Conservation (phyloP, 2,888 invertebrate species). For the Thereva unica region DNA sequence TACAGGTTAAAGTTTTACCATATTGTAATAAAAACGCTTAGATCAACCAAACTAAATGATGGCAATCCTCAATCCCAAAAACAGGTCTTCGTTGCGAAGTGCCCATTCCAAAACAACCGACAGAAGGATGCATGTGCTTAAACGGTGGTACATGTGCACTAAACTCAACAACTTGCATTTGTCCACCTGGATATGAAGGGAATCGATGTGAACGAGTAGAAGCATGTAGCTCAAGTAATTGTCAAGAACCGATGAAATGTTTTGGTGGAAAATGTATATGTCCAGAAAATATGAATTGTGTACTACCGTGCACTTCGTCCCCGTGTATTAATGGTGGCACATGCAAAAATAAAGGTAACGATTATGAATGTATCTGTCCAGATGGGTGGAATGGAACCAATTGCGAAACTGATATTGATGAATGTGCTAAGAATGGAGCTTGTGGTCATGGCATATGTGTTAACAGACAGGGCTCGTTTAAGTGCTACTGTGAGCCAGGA, state of each 20-base stretch:
- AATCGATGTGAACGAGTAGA: constrained; percentile 55
- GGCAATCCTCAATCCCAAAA: not conserved
- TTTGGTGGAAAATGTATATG: constrained; percentile 55
- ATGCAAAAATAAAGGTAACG: constrained; percentile 64
- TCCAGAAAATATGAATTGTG: constrained; percentile 58
- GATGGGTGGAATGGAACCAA: constrained; percentile 64
- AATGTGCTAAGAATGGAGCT: constrained; percentile 67
- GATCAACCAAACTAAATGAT: not conserved
- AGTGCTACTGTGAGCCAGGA: constrained; percentile 87
- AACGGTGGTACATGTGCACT: constrained; percentile 57
- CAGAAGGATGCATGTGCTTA: constrained; percentile 53
- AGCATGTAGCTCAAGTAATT: constrained; percentile 51
- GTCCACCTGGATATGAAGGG: constrained; percentile 54
- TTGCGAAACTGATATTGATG: constrained; percentile 73
- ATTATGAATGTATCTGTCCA: constrained; percentile 65
- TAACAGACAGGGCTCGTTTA: constrained; percentile 75
- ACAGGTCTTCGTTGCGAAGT: constrained; percentile 54
- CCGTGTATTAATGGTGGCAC: constrained; percentile 70
- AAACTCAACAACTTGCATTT: constrained; percentile 56
- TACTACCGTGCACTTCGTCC: constrained; percentile 62
- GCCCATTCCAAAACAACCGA: constrained; percentile 44
- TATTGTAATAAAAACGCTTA: constrained; percentile 36
- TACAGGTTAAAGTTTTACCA: constrained; percentile 61
- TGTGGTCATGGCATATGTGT: constrained; percentile 84
- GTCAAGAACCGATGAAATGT: constrained; percentile 56